A percentile compares a stretch with the other conserved stretches of the same genome.
Evolutionary conservation across 2,113 vertebrate species (phyloP).

Genomic region (Symphodus melops): DNA sequence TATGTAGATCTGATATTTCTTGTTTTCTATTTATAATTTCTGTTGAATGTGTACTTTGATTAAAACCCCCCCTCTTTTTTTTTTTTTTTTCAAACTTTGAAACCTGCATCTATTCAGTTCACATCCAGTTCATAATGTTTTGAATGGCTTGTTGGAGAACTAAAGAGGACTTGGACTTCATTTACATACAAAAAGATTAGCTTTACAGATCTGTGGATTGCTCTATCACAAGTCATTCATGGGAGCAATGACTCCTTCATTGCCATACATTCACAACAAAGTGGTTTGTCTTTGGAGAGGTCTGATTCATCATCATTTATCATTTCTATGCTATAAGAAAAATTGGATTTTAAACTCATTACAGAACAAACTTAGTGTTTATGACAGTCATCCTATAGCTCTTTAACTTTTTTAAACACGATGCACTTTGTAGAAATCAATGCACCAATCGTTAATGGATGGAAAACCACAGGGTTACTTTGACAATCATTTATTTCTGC

Average conservation of each 20-base stretch:
- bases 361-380: neutral
- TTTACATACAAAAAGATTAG: constrained; percentile 1
- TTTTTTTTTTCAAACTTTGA: too few species aligned
- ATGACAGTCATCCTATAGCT: too few species aligned
- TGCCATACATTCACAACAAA: neutral
- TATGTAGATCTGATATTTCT: neutral
- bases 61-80: too few species aligned
- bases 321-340: neutral
- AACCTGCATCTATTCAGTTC: too few species aligned
- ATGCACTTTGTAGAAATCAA: neutral
- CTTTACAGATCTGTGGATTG: neutral
- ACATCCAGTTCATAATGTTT: too few species aligned
- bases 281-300: neutral
- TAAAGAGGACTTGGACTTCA: neutral
- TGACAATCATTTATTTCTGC: neutral
- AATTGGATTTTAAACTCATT: too few species aligned
- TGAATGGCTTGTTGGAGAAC: neutral
- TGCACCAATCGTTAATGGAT: neutral
- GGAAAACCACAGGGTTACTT: neutral
- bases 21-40: too few species aligned
- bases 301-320: neutral
- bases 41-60: too few species aligned
- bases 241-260: neutral
- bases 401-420: neutral
- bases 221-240: neutral